Percentiles rank a stretch among this genome's conserved stretches.
These are phyloP conservation scores for Metalampra italica DNA, from an alignment of 2,888 invertebrate species.

Conservation along the genomic window DNA sequence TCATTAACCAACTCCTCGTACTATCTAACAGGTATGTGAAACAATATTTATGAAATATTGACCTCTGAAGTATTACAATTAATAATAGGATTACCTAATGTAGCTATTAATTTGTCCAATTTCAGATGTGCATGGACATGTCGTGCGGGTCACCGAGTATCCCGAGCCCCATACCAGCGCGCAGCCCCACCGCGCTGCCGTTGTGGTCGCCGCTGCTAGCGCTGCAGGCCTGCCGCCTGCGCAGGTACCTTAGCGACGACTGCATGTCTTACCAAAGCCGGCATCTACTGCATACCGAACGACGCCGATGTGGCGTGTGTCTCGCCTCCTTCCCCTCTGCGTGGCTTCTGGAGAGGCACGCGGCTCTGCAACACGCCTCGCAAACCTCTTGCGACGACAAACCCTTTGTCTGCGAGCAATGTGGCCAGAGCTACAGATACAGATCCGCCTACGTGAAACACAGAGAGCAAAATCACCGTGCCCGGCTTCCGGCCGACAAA, in stretches of 20 bases:
- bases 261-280: constrained; percentile 68
- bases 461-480: constrained; percentile 93
- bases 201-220: constrained; percentile 70
- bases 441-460: constrained; percentile 86
- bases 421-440: constrained; percentile 93
- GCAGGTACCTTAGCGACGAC: constrained; percentile 71
- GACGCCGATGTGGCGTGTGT: constrained; percentile 87
- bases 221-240: constrained; percentile 67
- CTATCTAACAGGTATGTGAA: constrained; percentile 27
- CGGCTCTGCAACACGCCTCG: constrained; percentile 89
- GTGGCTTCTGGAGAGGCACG: constrained; percentile 92
- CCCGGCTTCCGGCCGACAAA: constrained; percentile 91
- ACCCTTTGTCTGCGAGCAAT: constrained; percentile 94
- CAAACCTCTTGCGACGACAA: constrained; percentile 85
- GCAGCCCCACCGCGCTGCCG: constrained; percentile 57
- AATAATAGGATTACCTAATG: not conserved
- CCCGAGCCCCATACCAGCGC: constrained; percentile 53
- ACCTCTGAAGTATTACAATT: not conserved
- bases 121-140: constrained; percentile 74
- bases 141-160: constrained; percentile 49
- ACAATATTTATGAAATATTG: not conserved
- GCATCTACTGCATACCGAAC: constrained; percentile 55
- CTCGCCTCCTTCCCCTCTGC: constrained; percentile 91
- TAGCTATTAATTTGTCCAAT: constrained; percentile 10
- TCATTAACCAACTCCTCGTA: not conserved